Evolutionary conservation across 1,140 invertebrate species (phyloP).

Genomic region (Drosophila triauraria): DNA sequence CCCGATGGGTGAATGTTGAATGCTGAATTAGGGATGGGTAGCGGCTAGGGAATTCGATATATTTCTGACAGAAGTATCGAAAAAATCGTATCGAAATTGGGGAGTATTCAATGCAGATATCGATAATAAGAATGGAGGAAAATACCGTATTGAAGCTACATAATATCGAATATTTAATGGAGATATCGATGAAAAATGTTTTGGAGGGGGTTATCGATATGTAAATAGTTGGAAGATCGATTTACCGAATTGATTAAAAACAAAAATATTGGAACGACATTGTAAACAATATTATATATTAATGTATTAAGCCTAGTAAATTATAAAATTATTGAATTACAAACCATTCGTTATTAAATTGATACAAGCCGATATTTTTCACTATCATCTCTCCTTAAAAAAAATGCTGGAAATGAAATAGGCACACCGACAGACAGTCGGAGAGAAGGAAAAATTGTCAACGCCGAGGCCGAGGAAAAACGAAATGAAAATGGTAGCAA

Average conservation of each 20-base stretch:
- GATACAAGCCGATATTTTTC: neutral
- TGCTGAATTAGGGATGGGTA: neutral
- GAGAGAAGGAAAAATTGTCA: constrained; percentile 61
- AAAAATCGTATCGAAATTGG: neutral
- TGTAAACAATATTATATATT: too few species aligned
- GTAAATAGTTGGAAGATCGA: too few species aligned
- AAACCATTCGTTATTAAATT: neutral
- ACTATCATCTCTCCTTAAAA: neutral
- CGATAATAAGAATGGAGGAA: neutral
- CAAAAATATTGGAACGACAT: too few species aligned
- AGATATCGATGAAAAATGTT: neutral
- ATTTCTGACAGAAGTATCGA: neutral
- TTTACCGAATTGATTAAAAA: too few species aligned
- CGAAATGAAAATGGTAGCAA: constrained; percentile 83
- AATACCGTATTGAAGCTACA: too few species aligned
- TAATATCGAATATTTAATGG: neutral
- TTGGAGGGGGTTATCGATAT: too few species aligned
- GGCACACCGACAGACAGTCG: constrained; percentile 12
- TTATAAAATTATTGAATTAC: neutral
- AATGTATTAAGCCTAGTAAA: too few species aligned
- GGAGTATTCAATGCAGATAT: too few species aligned
- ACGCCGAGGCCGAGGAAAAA: constrained; percentile 54
- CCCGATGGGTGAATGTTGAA: constrained; percentile 71
- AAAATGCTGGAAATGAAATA: constrained; percentile 38
- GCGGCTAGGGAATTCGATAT: too few species aligned